Evolutionary conservation across 1,140 invertebrate genomes (phyloP), one percentile per base, ranked within the genome.

Genomic region (Drosophila ficusphila): DNA sequence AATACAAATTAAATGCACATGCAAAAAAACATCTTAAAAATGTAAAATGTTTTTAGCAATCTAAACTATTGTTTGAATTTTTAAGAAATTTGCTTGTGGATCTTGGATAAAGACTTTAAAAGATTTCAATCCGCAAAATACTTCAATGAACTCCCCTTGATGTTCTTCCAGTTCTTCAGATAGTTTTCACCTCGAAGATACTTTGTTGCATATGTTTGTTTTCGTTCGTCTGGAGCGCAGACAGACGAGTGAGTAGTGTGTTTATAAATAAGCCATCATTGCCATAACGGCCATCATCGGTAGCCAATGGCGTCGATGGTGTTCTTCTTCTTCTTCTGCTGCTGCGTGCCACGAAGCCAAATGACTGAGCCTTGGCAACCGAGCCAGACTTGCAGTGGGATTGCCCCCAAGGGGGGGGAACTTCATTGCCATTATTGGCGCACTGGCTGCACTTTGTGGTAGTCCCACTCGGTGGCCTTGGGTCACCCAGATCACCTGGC

Each of bases 351-450:
- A 56, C 18, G 42, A 48, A 53, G 18, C 51, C 75, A 60, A 76
- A 58, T 71, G 33, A 11, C 42, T 33, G 16, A 31, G 31, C 38
- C 67, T 57, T 73, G 38, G 44, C 57, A 67, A 60, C 41, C 14
- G 33, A 14, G 21, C 8, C 21, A 53, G 11, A 46, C 41, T 25
- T 11, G 9, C 14, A 70, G 34, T 27, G 21, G 38, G 12, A 27
- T 14, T 34, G 25, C 9, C 38, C 23, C 44, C 46, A 38, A 21
- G 49, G 44, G 47, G 41, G 47, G 44, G n/a, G 16, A 29, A 34
- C 64, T 36, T 52, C 53, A 71, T 34, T 64, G 48, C 21, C 74
- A 58, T 70, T 83, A 81, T 68, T 62, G 68, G 36, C 48, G 46
- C 79, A 65, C 65, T 65, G 69, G 39, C 74, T 75, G 74, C 68